Evolutionary conservation across 2,888 invertebrate genomes (phyloP), one percentile per base, ranked within the genome.

Genomic region (Amiota minor): DNA sequence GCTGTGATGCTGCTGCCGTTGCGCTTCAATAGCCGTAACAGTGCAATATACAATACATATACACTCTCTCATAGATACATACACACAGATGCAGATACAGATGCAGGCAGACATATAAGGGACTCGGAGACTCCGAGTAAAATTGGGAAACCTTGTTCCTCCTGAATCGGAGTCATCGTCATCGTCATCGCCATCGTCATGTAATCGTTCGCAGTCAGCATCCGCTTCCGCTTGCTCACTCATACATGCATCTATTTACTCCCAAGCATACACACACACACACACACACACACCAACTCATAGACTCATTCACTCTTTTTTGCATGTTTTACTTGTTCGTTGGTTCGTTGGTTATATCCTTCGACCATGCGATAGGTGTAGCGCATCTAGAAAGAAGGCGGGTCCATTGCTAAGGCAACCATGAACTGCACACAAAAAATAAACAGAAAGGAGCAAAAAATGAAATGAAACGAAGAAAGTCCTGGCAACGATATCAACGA

Each of bases 401-500:
- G 88, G 88, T 88, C 87, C 87, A 88, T 87, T 84, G 81, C 88
- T 81, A 81, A 75, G 83, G 82, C 85, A 86, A 82, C 84, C 79
- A 80, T 79, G 79, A 80, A 86, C 79, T 80, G 83, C 80, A 35
- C 35, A 6, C 84, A 80, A 82, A 73, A 76, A 77, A 77, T 47
- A 61, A 61, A 61, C 35, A 46, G 11, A 18, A 47, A 55, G n/a
- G 23, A 46, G 9, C 12, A 23, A 14, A 64, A 0, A 64, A 9
- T 3, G 69, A 74, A 74, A 73, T 76, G 70, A 70, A 67, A 67
- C 65, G 45, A 35, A 6, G 35, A 35, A 35, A 35, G 6, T 35
- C 35, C 35, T 20, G 8, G 47, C 72, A 74, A 56, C 77, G 65
- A 75, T 49, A 59, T 59, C 64, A 20, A 16, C 35, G 6, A 35